Evolutionary conservation across 64 coral and sea anemone species (phyloP), one percentile per base, ranked within the genome.

Genomic region (Actinia tenebrosa): DNA sequence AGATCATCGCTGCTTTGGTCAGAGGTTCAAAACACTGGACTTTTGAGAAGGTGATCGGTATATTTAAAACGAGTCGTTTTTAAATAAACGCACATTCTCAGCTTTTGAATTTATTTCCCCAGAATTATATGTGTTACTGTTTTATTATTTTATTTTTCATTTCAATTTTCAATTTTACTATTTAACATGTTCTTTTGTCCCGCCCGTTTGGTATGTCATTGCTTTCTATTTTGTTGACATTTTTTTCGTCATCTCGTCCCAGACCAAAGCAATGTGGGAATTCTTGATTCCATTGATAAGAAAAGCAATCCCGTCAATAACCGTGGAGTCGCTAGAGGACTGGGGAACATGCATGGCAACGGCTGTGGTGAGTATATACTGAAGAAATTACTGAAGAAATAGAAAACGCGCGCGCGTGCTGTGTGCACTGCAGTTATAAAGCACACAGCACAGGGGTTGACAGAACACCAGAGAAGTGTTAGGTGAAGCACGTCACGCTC

Each of bases 281-380:
- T 95, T 99, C 61, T 80, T 99, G 42, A 84, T 99, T 72, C 97
- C 97, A 14, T 89, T 99, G 42, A 25, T 99, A 7, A 79, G 93
- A 54, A 92, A 95, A 61, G 91, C 90, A 43, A 53, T 99, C 0
- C 80, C 69, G 18, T 91, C 58, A 64, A 89, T 99, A 5, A 95
- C 91, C 58, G 93, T 99, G 43, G 97, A 99, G 88, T 95, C 97
- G 6, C 85, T 95, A 27, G 88, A 95, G 37, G 97, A 99, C 78
- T 99, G 97, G 97, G 97, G 97, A 47, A 99, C 93, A 17, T 99
- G 91, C 27, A 95, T 99, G 91, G 97, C 97, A 11, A 92, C 93
- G 60, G 86, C 97, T 86, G 86, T 92, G 90, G 97, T 99, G 88
- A 81, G 77, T 44, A 4, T 50, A 4, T n/a, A 75, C 22, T 16